Evolutionary conservation across 2,113 vertebrate genomes (phyloP), one percentile per base, ranked within the genome.

Genomic region (Periophthalmus modestus): DNA sequence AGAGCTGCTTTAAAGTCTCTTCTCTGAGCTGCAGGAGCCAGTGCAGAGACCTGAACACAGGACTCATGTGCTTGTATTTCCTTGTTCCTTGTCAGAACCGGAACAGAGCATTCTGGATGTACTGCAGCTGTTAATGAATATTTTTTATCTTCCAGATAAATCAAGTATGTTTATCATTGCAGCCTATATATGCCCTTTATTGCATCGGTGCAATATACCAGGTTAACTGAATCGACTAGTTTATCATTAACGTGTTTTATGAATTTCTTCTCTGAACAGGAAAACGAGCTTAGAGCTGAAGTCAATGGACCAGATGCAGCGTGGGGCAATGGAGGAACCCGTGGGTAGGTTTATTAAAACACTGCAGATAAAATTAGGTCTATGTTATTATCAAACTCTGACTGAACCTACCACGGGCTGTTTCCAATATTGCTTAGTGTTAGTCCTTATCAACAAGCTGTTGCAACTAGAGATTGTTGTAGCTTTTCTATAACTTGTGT

Each of bases 261-360:
- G 14, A 18, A 73, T 50, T 24, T 36, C 50, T 58, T 70, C 78
- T 50, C 73, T 66, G n/a, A 36, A 69, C 36, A 72, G 68, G 61
- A 78, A 77, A 11, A 39, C 75, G 78, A 68, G 80, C 33, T 34
- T 75, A 1, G 13, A 57, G 13, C 15, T 5, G 0, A 0, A 1
- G 48, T 19, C 24, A 57, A 67, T n/a, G 13, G 6, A 67, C 13
- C 39, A 48, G 21, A 11, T 73, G 28, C 36, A 12, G 47, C 39
- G 43, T 2, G 50, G 7, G 34, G 11, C 24, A 23, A 89, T 89
- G 89, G 84, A 78, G 75, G 78, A 81, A 7, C 24, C 67, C 46
- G 68, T 34, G 5, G 85, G 88, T 91, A 77, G 85, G 89, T 47
- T 18, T 0, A 19, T 0, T 4, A 43, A 14, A 59, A 28, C 18